Conservation (phyloP, 2,888 invertebrate species). For the Orgyia antiqua region DNA sequence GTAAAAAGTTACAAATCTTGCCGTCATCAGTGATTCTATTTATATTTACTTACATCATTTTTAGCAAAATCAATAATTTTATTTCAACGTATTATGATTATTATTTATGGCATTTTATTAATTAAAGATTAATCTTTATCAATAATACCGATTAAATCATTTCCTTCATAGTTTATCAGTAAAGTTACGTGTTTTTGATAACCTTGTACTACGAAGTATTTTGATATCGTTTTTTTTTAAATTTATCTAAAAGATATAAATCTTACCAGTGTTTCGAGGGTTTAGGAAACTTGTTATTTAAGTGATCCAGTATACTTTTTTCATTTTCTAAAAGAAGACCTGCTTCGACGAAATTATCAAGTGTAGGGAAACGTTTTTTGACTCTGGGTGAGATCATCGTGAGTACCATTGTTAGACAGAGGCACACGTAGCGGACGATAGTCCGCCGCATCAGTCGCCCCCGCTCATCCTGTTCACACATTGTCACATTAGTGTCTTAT, state of each 20-base stretch:
- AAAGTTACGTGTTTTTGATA: conserved; percentile 6
- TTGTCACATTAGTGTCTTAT: conserved; percentile 20
- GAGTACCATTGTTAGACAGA: conserved; percentile 92
- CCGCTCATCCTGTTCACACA: conserved; percentile 82
- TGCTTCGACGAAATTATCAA: conserved; percentile 90
- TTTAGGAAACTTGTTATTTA: conserved; percentile 89
- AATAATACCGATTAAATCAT: conserved; percentile 5
- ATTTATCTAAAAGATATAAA: neutral
- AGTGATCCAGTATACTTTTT: conserved; percentile 84
- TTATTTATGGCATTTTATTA: neutral
- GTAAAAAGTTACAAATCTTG: too few species aligned
- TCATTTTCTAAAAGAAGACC: conserved; percentile 91
- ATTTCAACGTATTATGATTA: neutral
- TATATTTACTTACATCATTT: too few species aligned
- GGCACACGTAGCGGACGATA: conserved; percentile 89
- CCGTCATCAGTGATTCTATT: too few species aligned
- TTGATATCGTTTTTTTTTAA: neutral
- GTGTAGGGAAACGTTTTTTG: conserved; percentile 91
- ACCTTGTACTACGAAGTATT: conserved; percentile 1
- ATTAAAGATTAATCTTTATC: neutral
- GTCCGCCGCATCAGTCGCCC: conserved; percentile 90
- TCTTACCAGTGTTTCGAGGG: conserved; percentile 91
- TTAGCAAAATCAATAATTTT: neutral
- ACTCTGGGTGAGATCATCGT: conserved; percentile 92
- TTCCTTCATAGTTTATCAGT: conserved; percentile 14